A percentile compares a stretch with the other conserved stretches of the same genome.
These are phyloP conservation scores for Germaria angustata DNA, from an alignment of 2,888 invertebrate species.

Conservation along the genomic window DNA sequence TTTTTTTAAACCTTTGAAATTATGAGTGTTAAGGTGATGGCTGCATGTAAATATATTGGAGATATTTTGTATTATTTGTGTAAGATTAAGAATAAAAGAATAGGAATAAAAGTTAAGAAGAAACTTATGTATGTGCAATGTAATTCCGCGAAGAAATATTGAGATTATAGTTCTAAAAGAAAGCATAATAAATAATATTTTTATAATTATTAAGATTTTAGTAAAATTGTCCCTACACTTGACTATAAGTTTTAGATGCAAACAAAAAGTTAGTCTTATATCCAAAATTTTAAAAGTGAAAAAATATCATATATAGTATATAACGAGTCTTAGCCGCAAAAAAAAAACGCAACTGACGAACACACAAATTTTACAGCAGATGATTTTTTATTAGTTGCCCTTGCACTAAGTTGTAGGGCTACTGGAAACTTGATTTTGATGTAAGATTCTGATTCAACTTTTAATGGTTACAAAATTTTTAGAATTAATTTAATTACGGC, in stretches of 20 bases:
- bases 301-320: background rate
- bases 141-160: background rate
- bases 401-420: no score
- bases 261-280: background rate
- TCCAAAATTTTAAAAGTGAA: background rate
- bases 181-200: conserved; percentile 9
- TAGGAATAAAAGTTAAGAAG: conserved; percentile 1
- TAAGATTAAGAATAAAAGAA: conserved; percentile 40
- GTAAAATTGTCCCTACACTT: conserved; percentile 24
- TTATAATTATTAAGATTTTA: conserved; percentile 43
- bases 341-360: no score
- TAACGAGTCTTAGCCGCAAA: no score
- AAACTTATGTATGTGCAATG: background rate
- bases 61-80: conserved; percentile 43
- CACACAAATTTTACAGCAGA: no score
- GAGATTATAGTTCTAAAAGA: conserved; percentile 27
- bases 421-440: no score
- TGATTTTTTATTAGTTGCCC: no score
- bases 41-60: conserved; percentile 40
- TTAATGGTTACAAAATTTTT: no score
- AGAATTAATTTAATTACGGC: no score
- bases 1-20: background rate
- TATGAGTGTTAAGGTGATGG: background rate
- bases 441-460: no score
- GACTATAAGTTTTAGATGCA: conserved; percentile 6